Base-by-base conservation (phyloP, 2,888 invertebrate genomes). In the Oxycera nigricornis region DNA sequence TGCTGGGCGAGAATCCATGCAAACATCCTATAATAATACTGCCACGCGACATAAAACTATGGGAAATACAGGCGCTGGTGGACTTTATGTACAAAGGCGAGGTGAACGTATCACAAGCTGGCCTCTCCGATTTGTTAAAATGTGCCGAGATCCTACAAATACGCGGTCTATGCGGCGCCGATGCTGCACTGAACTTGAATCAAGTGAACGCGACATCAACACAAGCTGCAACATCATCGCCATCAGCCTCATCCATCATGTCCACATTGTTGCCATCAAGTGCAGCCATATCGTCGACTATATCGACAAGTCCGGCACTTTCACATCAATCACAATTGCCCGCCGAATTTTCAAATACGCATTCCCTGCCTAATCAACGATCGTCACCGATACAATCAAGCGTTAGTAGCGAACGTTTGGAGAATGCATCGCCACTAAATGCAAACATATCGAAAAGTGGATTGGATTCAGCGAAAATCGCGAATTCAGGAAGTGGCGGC, bases 71-170 rank as follows among this genome's bases (percentile, higher is more conserved):
- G 81, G 94, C 94, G 0, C 86, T 95, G 57, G 94, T 95, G 39
- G 94, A 94, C 85, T 95, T 94, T 82, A 95, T 95, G 94, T 95
- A 95, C 84, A 93, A 93, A 81, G 95, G 94, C 0, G 94, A 95
- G 83, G 94, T 94, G 35, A 94, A 94, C 81, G 94, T 94, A 0
- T 92, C 93, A 2, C 94, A 94, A 80, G 93, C 94, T 73, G 93
- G 94, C 76, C 85, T 95, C 68, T 92, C 93, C 35, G 92, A 92
- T 78, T 84, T 95, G n/a, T 86, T 95, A 9, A 92, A 92, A 81
- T 93, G 94, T 0, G 95, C 95, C 0, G 94, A 94, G 81, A 92
- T 94, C 17, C 83, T 95, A 79, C 93, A 94, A 82, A 93, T 94
- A 75, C 89, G 94, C 81, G 94, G 94, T 80, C 78, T 86, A 0